Evolutionary conservation across 1,140 invertebrate genomes (phyloP).

Genomic region (Phthorimaea operculella): DNA sequence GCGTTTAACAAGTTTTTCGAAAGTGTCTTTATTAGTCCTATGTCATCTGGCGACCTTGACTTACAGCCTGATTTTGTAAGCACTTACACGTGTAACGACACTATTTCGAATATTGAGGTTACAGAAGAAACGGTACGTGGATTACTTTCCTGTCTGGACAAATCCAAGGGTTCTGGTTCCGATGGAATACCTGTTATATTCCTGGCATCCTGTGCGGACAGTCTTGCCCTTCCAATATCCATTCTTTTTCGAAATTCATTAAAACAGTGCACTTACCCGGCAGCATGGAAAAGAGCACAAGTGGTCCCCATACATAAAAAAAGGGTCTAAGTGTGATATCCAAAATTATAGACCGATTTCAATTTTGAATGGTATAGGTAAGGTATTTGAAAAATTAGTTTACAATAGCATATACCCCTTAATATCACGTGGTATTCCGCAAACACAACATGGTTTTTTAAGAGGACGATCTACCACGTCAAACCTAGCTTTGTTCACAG

Average conservation of each 20-base stretch:
- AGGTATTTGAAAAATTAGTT: constrained; percentile 21
- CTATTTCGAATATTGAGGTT: not conserved
- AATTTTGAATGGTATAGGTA: constrained; percentile 17
- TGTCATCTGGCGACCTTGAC: not conserved
- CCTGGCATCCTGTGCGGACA: not conserved
- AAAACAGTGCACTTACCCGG: not conserved
- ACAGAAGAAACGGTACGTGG: not conserved
- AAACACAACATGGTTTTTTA: constrained; percentile 15
- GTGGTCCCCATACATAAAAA: constrained; percentile 13
- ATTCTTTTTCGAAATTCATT: constrained; percentile 4
- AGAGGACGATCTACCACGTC: constrained; percentile 21
- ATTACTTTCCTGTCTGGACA: not conserved
- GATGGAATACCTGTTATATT: not conserved
- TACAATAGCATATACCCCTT: constrained; percentile 1
- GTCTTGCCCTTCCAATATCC: not conserved
- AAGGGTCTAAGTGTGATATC: constrained; percentile 10
- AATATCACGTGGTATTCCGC: not conserved
- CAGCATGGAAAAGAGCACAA: constrained; percentile 1
- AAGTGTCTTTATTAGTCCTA: not conserved
- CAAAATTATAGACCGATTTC: constrained; percentile 25
- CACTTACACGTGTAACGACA: not conserved
- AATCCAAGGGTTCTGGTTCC: not conserved
- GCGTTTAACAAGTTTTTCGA: constrained; percentile 1
- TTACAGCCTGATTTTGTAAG: not conserved
- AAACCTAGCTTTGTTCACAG: constrained; percentile 19